Evolutionary conservation across 2,113 vertebrate species (phyloP).

Genomic region (Brachirus orientalis): DNA sequence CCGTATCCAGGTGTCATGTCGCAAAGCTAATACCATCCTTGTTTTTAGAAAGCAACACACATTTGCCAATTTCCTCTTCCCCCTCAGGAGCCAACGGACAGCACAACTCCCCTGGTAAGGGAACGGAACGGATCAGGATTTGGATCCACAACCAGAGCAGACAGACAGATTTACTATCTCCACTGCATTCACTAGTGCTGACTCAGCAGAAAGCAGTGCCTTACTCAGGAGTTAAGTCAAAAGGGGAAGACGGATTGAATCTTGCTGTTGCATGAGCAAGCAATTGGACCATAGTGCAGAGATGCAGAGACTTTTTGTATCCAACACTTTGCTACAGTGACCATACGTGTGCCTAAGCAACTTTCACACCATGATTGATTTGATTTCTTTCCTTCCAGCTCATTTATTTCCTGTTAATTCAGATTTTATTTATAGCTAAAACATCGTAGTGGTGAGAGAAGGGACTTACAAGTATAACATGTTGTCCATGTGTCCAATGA

Average conservation of each 20-base stretch:
- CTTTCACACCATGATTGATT: slow-evolving; percentile 48
- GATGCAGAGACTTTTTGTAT: not conserved
- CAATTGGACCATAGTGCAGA: slow-evolving; percentile 34
- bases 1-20: no score
- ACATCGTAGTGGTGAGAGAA: not conserved
- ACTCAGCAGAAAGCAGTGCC: slow-evolving; percentile 56
- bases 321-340: slow-evolving; percentile 28
- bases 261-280: no score
- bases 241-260: no score
- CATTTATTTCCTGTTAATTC: slow-evolving; percentile 19
- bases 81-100: slow-evolving; percentile 5
- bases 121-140: slow-evolving; percentile 27
- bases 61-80: slow-evolving; percentile 6
- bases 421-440: slow-evolving; percentile 6
- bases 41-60: not conserved
- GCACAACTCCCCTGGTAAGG: not conserved
- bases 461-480: slow-evolving; percentile 8
- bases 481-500: not conserved
- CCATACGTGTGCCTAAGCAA: slow-evolving; percentile 13
- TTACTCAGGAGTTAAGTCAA: no score
- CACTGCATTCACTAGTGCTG: slow-evolving; percentile 28
- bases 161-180: slow-evolving; percentile 70
- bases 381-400: slow-evolving; percentile 4
- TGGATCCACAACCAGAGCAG: slow-evolving; percentile 36
- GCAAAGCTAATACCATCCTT: slow-evolving; percentile 23